phyloP scores from a whole-genome alignment of 2,113 vertebrate genomes.

The Perca fluviatilis region DNA sequence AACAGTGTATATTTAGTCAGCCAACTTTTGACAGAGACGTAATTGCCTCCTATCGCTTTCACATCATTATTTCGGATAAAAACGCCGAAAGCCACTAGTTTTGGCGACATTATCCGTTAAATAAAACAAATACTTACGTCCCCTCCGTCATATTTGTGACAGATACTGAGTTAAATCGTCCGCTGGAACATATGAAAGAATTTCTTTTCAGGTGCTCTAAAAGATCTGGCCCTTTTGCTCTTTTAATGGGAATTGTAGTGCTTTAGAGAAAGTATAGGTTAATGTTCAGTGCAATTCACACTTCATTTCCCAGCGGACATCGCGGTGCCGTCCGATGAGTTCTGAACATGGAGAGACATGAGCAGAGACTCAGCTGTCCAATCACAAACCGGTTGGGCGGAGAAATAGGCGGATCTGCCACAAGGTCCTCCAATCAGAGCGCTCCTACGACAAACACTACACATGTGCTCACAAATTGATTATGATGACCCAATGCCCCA shows the following conservation, averaged over 20 bases:
- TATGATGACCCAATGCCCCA: background rate
- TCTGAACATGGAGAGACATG: conserved; percentile 80
- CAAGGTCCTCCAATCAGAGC: conserved; percentile 50
- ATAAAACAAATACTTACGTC: conserved; percentile 78
- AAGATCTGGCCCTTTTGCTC: background rate
- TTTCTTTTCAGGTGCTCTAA: background rate
- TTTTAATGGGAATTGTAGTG: conserved; percentile 70
- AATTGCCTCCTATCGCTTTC: background rate
- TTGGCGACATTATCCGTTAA: background rate
- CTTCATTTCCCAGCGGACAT: conserved; percentile 60
- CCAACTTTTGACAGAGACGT: background rate
- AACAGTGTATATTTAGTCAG: too few species aligned
- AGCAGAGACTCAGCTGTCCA: conserved; percentile 75
- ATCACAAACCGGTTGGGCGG: conserved; percentile 58
- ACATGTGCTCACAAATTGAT: conserved; percentile 39
- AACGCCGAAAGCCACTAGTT: background rate
- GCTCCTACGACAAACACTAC: background rate
- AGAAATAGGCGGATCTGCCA: conserved; percentile 23
- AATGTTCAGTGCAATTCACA: fast-evolving
- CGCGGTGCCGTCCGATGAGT: conserved; percentile 60
- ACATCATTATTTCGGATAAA: background rate
- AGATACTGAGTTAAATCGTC: background rate
- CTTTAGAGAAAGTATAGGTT: fast-evolving
- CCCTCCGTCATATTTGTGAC: conserved; percentile 78
- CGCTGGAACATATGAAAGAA: background rate